Base-by-base conservation (phyloP, 2,113 vertebrate species). In the Thunnus maccoyii region DNA sequence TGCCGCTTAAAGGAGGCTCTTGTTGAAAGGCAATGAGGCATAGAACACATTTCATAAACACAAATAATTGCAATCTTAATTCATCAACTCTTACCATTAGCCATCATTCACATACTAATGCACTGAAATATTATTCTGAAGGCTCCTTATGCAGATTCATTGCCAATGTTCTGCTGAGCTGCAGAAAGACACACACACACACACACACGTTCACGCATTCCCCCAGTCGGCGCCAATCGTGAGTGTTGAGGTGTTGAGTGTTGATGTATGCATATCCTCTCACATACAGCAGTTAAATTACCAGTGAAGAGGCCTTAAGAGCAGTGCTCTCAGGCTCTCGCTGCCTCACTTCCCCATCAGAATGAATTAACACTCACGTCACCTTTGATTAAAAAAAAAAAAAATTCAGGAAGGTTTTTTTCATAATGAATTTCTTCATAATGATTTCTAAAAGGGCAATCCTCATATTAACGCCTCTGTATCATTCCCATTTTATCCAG, bases 251-350 rank as follows among this genome's bases (percentile, higher is more conserved):
- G 87, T 80, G 90, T 78, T 81, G 85, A 91, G 86, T 87, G 91
- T 89, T 92, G 90, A 90, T 87, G 86, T 89, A 89, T 86, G 90
- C 82, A 80, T 90, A 88, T 91, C 88, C 82, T 88, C 86, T 92
- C 89, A 75, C 81, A 80, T 88, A 73, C 70, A 76, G 88, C 81
- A 82, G 89, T 91, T 91, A 92, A 91, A 94, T 94, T 94, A 89
- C 85, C 76, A 77, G 71, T 84, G 85, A 93, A 92, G 86, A 91
- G 87, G 91, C 85, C 87, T 91, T 89, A 91, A 93, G 93, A 90
- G 86, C 86, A 50, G 63, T n/a, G 66, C 88, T 91, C 90, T 76
- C 76, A 86, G 58, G 67, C 84, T 76, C 69, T 79, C 57, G 20
- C 67, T 77, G 62, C 74, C 76, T 72, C 77, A 72, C 85, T 77